Conservation (phyloP, 30 jellyfish, hydroid and myxozoan species). For the Nemopilema nomurai region DNA sequence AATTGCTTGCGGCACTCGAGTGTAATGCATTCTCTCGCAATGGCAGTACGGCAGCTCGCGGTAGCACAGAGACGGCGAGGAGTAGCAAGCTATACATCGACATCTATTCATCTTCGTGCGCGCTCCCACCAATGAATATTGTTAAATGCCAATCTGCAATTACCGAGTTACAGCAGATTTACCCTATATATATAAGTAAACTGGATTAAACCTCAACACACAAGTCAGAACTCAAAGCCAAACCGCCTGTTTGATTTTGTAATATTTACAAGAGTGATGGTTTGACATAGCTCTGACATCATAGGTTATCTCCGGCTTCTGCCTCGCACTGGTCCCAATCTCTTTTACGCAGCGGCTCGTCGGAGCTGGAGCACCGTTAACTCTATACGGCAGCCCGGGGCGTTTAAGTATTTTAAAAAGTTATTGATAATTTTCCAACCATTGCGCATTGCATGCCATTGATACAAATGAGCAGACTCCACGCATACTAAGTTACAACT, state of each 20-base stretch:
- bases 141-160: constrained; percentile 43
- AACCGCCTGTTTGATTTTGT: constrained; percentile 63
- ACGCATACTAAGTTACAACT: too few relatives aligned
- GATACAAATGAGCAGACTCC: too few relatives aligned
- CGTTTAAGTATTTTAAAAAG: too few relatives aligned
- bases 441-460: too few relatives aligned
- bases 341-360: constrained; percentile 9
- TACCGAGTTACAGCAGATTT: constrained; percentile 35
- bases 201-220: constrained; percentile 64
- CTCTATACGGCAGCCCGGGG: neutral
- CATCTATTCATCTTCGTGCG: constrained; percentile 37
- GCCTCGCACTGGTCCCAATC: constrained; percentile 27
- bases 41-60: constrained; percentile 46
- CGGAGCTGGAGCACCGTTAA: neutral
- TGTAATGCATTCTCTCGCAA: constrained; percentile 35
- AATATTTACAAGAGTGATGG: constrained; percentile 55
- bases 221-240: constrained; percentile 59
- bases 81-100: constrained; percentile 46
- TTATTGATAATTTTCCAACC: neutral
- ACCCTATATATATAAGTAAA: constrained; percentile 56
- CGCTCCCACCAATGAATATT: constrained; percentile 27
- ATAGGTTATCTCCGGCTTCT: constrained; percentile 8
- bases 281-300: constrained; percentile 25
- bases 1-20: constrained; percentile 32
- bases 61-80: constrained; percentile 30